A percentile compares a stretch with the other conserved stretches of the same genome.
Conservation (phyloP, 2,797 vertebrate species). For the Anisognathus igniventris region DNA sequence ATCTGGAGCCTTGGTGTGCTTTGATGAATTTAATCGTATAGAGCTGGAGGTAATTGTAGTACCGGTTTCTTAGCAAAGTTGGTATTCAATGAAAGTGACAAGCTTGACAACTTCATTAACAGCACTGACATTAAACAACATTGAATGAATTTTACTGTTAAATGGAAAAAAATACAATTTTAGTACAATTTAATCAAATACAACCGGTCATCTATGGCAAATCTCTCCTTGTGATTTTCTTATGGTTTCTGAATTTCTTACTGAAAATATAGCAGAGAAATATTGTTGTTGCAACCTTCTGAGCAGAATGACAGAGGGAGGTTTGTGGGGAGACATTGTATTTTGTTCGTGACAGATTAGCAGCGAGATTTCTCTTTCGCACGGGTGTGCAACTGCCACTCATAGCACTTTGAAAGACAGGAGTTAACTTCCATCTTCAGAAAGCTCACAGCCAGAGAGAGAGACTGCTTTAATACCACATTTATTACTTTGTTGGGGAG, state of each 20-base stretch:
- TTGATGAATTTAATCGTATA: constrained; percentile 75
- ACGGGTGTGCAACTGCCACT: constrained; percentile 49
- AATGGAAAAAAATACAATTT: constrained; percentile 47
- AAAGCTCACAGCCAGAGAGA: constrained; percentile 22
- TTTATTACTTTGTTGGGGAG: not conserved
- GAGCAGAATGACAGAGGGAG: not conserved
- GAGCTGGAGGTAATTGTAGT: constrained; percentile 74
- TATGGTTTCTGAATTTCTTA: not conserved
- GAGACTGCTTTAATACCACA: not conserved
- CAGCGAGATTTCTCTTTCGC: not conserved
- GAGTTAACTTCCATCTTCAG: constrained; percentile 65
- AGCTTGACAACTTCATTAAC: constrained; percentile 77
- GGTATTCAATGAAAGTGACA: constrained; percentile 71
- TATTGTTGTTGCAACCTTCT: constrained; percentile 15
- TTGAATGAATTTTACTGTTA: constrained; percentile 63
- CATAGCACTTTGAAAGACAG: constrained; percentile 5
- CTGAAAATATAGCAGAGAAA: constrained; percentile 22
- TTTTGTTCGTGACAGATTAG: constrained; percentile 31
- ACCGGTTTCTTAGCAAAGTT: constrained; percentile 72
- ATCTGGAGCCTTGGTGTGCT: constrained; percentile 68
- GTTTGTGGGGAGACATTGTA: not conserved
- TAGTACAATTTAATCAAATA: constrained; percentile 66
- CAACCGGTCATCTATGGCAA: not conserved
- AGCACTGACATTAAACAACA: constrained; percentile 68
- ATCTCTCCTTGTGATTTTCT: constrained; percentile 27